A percentile compares a stretch with the other conserved stretches of the same genome.
Conservation (phyloP, 2,888 invertebrate species). For the Limnephilus lunatus region DNA sequence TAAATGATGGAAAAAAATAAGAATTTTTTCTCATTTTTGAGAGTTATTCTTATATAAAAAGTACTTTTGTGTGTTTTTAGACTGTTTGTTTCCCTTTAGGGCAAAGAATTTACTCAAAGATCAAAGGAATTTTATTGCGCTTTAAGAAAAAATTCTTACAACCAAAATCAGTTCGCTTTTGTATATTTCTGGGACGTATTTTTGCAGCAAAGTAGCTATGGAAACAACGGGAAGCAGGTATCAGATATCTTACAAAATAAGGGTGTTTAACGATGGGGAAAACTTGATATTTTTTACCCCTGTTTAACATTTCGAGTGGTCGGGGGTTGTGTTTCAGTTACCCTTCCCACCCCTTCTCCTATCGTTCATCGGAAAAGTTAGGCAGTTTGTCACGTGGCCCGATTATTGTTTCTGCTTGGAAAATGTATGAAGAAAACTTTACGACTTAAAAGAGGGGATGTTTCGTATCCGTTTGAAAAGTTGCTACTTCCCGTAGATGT, state of each 20-base stretch:
- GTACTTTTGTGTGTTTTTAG: not conserved
- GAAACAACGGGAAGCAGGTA: not conserved
- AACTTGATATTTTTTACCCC: not conserved
- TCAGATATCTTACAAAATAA: not conserved
- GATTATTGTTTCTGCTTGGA: slow-evolving; percentile 61
- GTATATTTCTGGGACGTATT: not conserved
- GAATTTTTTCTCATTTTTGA: not conserved
- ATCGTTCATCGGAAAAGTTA: slow-evolving; percentile 60
- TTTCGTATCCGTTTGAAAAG: slow-evolving; percentile 62
- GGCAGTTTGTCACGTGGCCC: slow-evolving; percentile 60
- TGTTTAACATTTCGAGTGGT: not conserved
- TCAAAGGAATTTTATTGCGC: not conserved
- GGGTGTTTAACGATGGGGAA: not conserved
- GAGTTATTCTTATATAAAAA: not conserved
- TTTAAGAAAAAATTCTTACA: not conserved
- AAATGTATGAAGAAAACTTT: slow-evolving; percentile 61
- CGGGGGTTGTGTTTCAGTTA: not conserved
- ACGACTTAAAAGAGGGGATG: slow-evolving; percentile 61
- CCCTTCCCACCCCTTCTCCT: slow-evolving; percentile 49
- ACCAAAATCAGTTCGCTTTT: not conserved
- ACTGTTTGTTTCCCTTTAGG: not conserved
- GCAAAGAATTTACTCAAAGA: not conserved
- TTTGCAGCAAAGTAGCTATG: not conserved
- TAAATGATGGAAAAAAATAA: not conserved
- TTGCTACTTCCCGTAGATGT: slow-evolving; percentile 55